Evolutionary conservation across 2,113 vertebrate genomes (phyloP), one percentile per base, ranked within the genome.

Genomic region (Corydoras maculifer): DNA sequence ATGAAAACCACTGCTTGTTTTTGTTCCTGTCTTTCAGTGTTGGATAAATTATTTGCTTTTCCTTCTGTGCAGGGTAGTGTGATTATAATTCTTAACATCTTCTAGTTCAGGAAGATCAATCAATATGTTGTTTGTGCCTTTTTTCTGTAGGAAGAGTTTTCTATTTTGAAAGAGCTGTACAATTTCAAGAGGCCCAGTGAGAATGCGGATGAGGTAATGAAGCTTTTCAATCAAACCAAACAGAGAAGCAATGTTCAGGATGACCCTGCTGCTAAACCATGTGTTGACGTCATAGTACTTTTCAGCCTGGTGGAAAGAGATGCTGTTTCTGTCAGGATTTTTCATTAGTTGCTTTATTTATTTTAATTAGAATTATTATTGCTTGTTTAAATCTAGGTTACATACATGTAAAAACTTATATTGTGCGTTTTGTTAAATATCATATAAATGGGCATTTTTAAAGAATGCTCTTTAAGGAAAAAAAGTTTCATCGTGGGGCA

Each of bases 131-230:
- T 69, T 59, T 53, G 9, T 18, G 11, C 3, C 35, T 57, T 66
- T 84, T 65, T 80, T 68, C 58, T 81, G 14, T 61, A 99, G 96
- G 92, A 94, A 61, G 94, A 99, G 66, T 97, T 92, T 63, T 61
- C 84, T 74, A 88, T 97, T 75, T 87, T 99, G 43, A 88, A 97
- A 83, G 87, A 94, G 64, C 80, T 98, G 13, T 99, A 97, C 84
- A 88, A 75, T 75, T 99, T 98, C 88, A 89, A 87, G 84, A 93
- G 87, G 76, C 94, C 94, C 4, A 69, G 72, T 2, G 76, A 72
- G 55, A 79, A 88, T 65, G 82, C 89, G 25, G 82, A 87, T 73
- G 79, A 97, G 94, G 94, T 93, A 90, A 71, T 63, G 2, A 67
- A 67, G 13, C 35, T 31, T 72, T 31, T 64, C 55, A 51, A 55